Percentiles rank a stretch among this genome's conserved stretches.
Evolutionary conservation across 2,113 vertebrate genomes (phyloP).

Genomic region (Mus musculus): DNA sequence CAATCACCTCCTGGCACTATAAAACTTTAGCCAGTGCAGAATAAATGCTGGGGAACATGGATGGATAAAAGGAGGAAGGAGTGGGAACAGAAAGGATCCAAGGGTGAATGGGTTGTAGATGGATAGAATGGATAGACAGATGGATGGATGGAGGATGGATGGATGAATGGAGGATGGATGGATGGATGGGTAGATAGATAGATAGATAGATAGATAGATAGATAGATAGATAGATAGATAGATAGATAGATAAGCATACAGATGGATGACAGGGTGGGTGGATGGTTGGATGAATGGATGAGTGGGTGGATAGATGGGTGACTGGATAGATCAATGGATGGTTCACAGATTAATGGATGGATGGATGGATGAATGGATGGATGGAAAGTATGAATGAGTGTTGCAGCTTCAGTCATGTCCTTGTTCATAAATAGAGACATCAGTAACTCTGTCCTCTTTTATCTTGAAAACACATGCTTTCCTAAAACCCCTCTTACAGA

Average conservation of each 20-base stretch:
- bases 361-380: neutral
- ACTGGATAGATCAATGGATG: neutral
- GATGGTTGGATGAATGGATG: neutral
- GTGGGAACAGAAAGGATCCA: neutral
- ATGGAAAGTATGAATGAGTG: neutral
- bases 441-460: neutral
- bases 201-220: neutral
- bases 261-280: neutral
- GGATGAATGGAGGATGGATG: neutral
- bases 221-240: neutral
- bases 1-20: neutral
- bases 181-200: neutral
- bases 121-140: neutral
- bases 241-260: neutral
- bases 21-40: neutral
- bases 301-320: neutral
- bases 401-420: rapidly evolving
- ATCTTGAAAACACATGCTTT: neutral
- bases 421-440: neutral
- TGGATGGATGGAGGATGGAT: too few species aligned
- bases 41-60: neutral
- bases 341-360: neutral
- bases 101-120: too few species aligned
- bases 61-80: neutral
- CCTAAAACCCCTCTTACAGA: neutral